Base-by-base conservation (phyloP, 2,888 invertebrate genomes). In the Melikaiella ostensackeni region DNA sequence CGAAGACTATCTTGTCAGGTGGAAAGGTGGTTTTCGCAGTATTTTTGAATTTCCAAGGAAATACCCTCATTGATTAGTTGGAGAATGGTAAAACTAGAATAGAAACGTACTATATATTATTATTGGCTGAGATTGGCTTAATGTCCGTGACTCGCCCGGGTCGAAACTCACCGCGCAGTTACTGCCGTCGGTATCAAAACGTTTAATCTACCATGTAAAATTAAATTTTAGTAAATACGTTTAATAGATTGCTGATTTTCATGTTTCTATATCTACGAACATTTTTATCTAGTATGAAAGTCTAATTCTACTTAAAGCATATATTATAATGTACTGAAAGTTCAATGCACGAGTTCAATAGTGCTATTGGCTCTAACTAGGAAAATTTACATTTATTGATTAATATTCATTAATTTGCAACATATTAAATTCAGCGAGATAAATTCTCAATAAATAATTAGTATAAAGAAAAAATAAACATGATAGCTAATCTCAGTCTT, bases 331-430 rank as follows among this genome's bases (percentile, higher is more conserved):
- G 19, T 13, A 11, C 16, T 38, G 24, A 8, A 46, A 30, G 66
- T 66, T 66, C 66, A 66, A 9, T 66, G 66, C 27, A 46, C 46
- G 50, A 70, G 70, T 55, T 70, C 70, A 70, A 55, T 70, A 50
- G 55, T 50, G 33, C 70, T 1, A 70, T 70, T 55, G 21, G 9
- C 27, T 33, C n/a, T 21, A 33, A 70, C 4, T n/a, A 66, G 11
- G 30, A 19, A 70, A 46, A 66, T 19, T 16, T 27, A 38, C 19
- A 55, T 11, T 21, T 24, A 1, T 16, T 59, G 16, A 59, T 55
- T 3, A 55, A 55, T 55, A 55, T 55, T 55, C 55, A 55, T 55
- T 11, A 1, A 42, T 42, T 42, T 42, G 42, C 42, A 42, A 42
- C 42, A 55, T 21, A 21, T 21, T 55, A 8, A 21, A 55, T 55